Evolutionary conservation across 2,888 invertebrate species (phyloP).

Genomic region (Callyntrura sp.): DNA sequence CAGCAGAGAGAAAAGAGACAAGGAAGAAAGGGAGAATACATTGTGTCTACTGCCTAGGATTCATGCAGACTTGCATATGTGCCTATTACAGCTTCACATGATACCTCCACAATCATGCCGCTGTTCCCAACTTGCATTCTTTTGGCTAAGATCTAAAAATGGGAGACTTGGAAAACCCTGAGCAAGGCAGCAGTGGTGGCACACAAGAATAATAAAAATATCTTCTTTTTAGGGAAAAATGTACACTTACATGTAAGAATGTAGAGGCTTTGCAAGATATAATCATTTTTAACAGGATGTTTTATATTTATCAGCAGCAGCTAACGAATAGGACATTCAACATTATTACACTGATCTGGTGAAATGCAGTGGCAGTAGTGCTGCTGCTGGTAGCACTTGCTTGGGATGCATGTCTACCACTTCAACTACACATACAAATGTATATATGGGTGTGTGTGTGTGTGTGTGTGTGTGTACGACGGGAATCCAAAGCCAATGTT

Average conservation of each 20-base stretch:
- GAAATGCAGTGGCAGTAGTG: slow-evolving; percentile 55
- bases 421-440: not conserved
- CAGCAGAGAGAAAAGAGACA: not conserved
- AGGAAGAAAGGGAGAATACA: not conserved
- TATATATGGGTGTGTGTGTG: not conserved
- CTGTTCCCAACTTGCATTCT: slow-evolving; percentile 31
- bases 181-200: slow-evolving; percentile 37
- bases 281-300: slow-evolving; percentile 16
- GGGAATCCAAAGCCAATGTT: slow-evolving; percentile 11
- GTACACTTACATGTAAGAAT: not conserved
- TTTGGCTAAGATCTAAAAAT: slow-evolving; percentile 67
- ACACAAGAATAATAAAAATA: slow-evolving; percentile 47
- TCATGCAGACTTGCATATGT: slow-evolving; percentile 25
- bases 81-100: slow-evolving; percentile 14
- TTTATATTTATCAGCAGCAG: slow-evolving; percentile 51
- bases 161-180: slow-evolving; percentile 47
- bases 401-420: slow-evolving; percentile 40
- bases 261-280: not conserved
- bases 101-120: not conserved
- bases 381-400: slow-evolving; percentile 46
- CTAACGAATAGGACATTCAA: slow-evolving; percentile 64
- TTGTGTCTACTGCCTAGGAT: slow-evolving; percentile 8
- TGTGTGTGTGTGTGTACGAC: slow-evolving; percentile 36
- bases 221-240: not conserved
- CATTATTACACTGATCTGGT: slow-evolving; percentile 65